These are phyloP conservation scores for Eubasilissa splendida DNA, from an alignment of 2,888 invertebrate species.

Conservation along the genomic window DNA sequence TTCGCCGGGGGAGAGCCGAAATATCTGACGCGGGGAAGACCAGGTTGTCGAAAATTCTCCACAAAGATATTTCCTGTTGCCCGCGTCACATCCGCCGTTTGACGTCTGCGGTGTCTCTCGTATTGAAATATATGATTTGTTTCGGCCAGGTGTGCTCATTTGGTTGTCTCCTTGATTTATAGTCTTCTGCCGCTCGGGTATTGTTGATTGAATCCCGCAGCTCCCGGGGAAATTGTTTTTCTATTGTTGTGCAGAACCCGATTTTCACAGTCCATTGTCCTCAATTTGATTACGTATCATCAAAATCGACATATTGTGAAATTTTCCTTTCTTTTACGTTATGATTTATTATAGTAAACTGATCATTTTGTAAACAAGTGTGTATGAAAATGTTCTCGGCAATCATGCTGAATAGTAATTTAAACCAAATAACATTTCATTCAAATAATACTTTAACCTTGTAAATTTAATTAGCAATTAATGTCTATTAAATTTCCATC, in stretches of 20 bases:
- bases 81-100: conserved; percentile 21
- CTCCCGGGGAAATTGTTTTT: conserved; percentile 20
- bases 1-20: background rate
- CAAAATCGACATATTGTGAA: background rate
- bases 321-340: no score
- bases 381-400: no score
- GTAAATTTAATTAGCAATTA: background rate
- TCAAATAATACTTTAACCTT: background rate
- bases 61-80: conserved; percentile 9
- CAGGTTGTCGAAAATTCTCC: background rate
- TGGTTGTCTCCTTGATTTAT: conserved; percentile 46
- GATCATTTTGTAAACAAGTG: no score
- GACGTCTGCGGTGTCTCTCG: conserved; percentile 38
- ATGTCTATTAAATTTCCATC: background rate
- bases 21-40: background rate
- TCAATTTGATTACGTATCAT: background rate
- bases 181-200: conserved; percentile 18
- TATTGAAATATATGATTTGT: conserved; percentile 37
- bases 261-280: conserved; percentile 6
- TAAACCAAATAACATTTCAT: no score
- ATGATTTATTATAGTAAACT: no score
- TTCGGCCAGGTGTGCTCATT: conserved; percentile 4
- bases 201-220: conserved; percentile 49
- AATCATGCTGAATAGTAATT: no score
- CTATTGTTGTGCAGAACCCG: conserved; percentile 5